Evolutionary conservation across 2,113 vertebrate genomes (phyloP).

Genomic region (Dipodomys ordii): DNA sequence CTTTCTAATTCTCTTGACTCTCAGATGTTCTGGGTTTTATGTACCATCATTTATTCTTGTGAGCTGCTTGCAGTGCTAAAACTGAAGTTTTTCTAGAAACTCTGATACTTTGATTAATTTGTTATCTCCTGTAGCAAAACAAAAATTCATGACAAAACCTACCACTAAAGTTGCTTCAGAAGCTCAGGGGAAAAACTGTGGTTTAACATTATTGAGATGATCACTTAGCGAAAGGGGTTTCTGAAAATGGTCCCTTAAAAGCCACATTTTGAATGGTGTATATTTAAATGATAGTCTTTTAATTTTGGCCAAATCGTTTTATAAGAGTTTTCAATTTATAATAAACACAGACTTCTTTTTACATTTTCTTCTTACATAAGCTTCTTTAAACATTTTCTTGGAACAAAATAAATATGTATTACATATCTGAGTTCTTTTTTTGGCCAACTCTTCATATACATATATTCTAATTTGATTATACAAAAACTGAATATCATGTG

Average conservation of each 20-base stretch:
- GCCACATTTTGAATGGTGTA: not conserved
- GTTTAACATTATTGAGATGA: not conserved
- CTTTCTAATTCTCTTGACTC: not conserved
- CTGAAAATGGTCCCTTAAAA: too few relatives aligned
- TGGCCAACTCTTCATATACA: not conserved
- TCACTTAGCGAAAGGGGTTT: too few relatives aligned
- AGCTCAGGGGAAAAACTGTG: not conserved
- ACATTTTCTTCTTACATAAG: not conserved
- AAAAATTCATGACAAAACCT: not conserved
- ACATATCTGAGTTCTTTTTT: not conserved
- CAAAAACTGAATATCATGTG: not conserved
- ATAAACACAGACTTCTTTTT: conserved; percentile 40
- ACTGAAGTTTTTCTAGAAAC: not conserved
- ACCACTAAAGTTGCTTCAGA: not conserved
- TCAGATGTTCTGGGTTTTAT: not conserved
- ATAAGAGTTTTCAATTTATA: conserved; percentile 22
- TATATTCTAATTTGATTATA: not conserved
- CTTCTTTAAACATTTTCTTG: conserved; percentile 61
- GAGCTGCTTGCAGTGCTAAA: not conserved
- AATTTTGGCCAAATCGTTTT: not conserved
- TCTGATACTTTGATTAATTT: not conserved
- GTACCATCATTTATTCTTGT: not conserved
- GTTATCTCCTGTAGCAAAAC: not conserved
- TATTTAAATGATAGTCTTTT: not conserved
- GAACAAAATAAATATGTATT: not conserved